Evolutionary conservation across 2,888 invertebrate genomes (phyloP), one percentile per base, ranked within the genome.

Genomic region (Neocrepidodera transversa): DNA sequence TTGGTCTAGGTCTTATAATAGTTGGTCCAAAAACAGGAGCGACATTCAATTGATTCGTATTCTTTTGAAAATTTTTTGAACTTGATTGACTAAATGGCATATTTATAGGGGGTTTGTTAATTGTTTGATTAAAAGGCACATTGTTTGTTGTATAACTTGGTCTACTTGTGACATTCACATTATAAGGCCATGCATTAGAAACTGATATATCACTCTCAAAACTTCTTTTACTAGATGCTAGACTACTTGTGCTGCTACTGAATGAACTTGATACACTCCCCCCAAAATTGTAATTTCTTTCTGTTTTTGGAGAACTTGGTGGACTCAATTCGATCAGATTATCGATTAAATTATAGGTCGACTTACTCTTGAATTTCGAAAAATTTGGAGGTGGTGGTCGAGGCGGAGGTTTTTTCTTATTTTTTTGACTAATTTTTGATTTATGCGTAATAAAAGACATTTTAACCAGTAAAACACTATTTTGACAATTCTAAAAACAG

Each of bases 221-320:
- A 75, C 92, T 92, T 80, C 92, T 92, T 77, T 93, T 92, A 74
- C 92, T 92, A 2, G 91, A 77, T 38, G 80, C 78, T 64, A 85
- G 80, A 71, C 85, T 85, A 71, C 82, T 85, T 69, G 82, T 76
- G 65, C 78, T 76, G 67, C 78, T 79, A 55, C 77, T 79, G 60
- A 75, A 77, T 10, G 78, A 78, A 68, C 78, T 78, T 17, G 77
- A 79, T 14, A 78, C 73, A 69, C 78, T 79, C 30, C 79, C 79
- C 17, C 76, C 75, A 62, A 77, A 77, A 30, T 67, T 65, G 47
- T 65, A 69, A 48, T 67, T 68, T 53, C 70, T 68, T 81, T 71
- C 83, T 32, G 62, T 63, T 59, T 71, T 77, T 59, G 78, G 78
- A 13, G 78, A 77, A 65, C 66, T 72, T 18, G 85, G 78, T 79